Percentiles rank a stretch among this genome's conserved stretches.
phyloP scores from a whole-genome alignment of 2,113 vertebrate genomes.

The Chionomys nivalis region DNA sequence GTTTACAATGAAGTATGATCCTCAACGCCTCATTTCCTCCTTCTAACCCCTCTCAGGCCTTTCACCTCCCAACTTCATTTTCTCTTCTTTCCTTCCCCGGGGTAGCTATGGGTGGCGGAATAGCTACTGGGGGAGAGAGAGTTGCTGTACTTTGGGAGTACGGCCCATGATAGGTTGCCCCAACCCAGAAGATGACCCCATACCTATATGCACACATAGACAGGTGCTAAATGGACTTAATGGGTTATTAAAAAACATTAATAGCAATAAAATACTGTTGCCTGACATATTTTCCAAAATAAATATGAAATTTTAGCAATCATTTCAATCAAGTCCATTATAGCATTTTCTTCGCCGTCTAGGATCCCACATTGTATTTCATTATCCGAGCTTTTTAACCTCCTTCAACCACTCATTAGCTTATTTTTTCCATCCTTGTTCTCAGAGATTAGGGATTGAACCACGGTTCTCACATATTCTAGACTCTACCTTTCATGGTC shows the following conservation, averaged over 20 bases:
- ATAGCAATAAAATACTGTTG: conserved; percentile 17
- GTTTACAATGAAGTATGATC: not conserved
- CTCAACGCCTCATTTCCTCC: not conserved
- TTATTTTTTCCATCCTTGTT: not conserved
- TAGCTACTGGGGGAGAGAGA: not conserved
- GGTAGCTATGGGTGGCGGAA: not conserved
- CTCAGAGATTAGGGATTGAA: not conserved
- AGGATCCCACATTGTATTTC: not conserved
- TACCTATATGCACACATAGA: not conserved
- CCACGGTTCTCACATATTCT: not conserved
- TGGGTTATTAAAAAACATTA: not conserved
- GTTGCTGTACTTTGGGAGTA: not conserved
- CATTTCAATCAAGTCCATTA: conserved; percentile 21
- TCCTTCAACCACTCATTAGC: not conserved
- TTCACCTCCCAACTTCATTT: not conserved
- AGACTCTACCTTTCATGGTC: not conserved
- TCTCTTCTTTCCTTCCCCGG: not conserved
- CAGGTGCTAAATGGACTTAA: not conserved
- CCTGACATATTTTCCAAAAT: not conserved
- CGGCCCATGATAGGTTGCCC: not conserved
- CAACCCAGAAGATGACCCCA: not conserved
- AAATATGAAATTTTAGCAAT: not conserved
- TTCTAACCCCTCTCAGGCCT: not conserved
- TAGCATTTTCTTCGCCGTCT: not conserved
- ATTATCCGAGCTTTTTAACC: not conserved